phyloP scores from a whole-genome alignment of 2,888 invertebrate genomes.

The Leucozona laternaria region DNA sequence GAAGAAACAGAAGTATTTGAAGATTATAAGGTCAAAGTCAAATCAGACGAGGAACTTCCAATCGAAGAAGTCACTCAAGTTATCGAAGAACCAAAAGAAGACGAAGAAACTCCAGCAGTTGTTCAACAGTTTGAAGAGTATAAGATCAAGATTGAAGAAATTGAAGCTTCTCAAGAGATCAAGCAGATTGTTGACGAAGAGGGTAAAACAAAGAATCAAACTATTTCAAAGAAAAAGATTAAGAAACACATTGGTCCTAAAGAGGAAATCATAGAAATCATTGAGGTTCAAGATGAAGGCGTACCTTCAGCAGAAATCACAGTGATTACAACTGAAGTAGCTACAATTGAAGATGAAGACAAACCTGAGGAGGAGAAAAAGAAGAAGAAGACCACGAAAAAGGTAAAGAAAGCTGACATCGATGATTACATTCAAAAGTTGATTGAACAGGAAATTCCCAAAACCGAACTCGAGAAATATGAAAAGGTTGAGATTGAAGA shows the following conservation, averaged over 20 bases:
- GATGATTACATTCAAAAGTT: constrained; percentile 82
- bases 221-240: constrained; percentile 81
- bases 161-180: constrained; percentile 77
- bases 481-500: constrained; percentile 83
- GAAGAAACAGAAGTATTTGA: constrained; percentile 49
- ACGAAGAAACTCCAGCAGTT: constrained; percentile 18
- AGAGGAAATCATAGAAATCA: constrained; percentile 84
- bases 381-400: constrained; percentile 79
- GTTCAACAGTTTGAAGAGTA: constrained; percentile 49
- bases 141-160: constrained; percentile 78
- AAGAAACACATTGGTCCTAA: constrained; percentile 83
- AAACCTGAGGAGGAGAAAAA: constrained; percentile 75
- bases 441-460: constrained; percentile 83
- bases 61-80: constrained; percentile 43
- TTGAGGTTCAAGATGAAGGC: constrained; percentile 82
- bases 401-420: constrained; percentile 82
- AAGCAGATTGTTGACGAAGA: constrained; percentile 78
- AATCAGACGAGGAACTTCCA: constrained; percentile 47
- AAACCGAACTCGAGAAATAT: constrained; percentile 83
- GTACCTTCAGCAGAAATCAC: constrained; percentile 84
- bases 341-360: constrained; percentile 61
- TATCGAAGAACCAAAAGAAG: constrained; percentile 57
- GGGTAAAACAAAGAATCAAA: constrained; percentile 80
- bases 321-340: constrained; percentile 79
- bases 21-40: constrained; percentile 77